phyloP scores from a whole-genome alignment of 2,888 invertebrate genomes.

The Apamea epomidion region DNA sequence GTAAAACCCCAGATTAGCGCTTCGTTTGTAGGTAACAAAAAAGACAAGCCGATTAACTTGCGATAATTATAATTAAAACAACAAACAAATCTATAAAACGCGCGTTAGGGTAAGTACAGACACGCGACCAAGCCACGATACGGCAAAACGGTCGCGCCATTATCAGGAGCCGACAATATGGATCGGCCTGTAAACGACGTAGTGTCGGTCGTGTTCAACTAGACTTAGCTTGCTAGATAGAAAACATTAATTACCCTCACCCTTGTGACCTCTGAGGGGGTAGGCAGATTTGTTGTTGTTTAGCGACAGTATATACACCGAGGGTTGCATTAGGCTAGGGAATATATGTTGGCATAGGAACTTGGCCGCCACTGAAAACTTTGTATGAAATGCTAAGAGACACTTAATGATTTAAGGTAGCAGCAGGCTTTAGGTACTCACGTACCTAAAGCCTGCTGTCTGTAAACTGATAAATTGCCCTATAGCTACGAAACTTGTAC shows the following conservation, averaged over 20 bases:
- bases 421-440: too few species aligned
- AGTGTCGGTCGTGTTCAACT: constrained; percentile 37
- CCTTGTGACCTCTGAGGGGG: constrained; percentile 34
- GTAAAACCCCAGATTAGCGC: background rate
- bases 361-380: background rate
- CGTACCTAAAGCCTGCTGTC: background rate
- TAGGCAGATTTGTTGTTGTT: constrained; percentile 32
- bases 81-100: constrained; percentile 32
- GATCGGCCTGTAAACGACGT: constrained; percentile 50
- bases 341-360: constrained; percentile 2
- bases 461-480: background rate
- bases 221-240: constrained; percentile 41
- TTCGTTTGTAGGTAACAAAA: constrained; percentile 8
- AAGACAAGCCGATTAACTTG: constrained; percentile 7
- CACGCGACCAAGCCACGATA: constrained; percentile 53
- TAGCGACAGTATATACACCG: constrained; percentile 24
- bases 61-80: constrained; percentile 38
- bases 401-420: background rate
- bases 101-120: constrained; percentile 32
- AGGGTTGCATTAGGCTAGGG: constrained; percentile 18
- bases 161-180: constrained; percentile 54
- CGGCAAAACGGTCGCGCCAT: constrained; percentile 36
- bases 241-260: constrained; percentile 49
- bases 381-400: background rate
- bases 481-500: background rate